Base-by-base conservation (phyloP, 2,888 invertebrate species). In the Drosophila barbarae region DNA sequence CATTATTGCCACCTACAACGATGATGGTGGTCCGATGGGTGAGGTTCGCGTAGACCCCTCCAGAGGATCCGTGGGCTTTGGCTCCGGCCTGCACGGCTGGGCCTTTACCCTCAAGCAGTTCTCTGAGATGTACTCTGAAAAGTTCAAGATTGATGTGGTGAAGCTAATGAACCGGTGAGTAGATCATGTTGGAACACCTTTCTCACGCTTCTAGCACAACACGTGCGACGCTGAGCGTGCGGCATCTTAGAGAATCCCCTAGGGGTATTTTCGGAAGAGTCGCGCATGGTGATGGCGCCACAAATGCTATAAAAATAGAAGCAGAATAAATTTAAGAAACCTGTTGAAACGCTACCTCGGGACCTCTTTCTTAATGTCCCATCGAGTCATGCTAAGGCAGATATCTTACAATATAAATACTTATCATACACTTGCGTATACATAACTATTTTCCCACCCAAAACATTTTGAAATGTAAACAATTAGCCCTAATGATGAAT, bases 81-180 rank as follows among this genome's bases (percentile, higher is more conserved):
- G 99, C 71, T 98, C 99, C 28, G 99, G 99, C 86, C 95, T 99
- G 72, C 99, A 99, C 90, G 99, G 99, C 74, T 99, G 99, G 99
- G 99, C 99, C 52, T 99, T 99, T 91, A 99, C 99, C 72, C 93
- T 99, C 77, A 99, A 99, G 92, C 99, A 99, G 92, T 99, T 99
- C 92, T 92, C 99, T 49, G 98, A 99, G 91, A 97, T 99, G 95
- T 99, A 99, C 89, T 95, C 98, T 34, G 96, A 96, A 89, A 99
- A 99, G 91, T 99, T 99, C 93, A 98, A 98, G 91, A 97, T 98
- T 77, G 97, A 98, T 90, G 94, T 95, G 52, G 95, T 95, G 79
- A 99, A 99, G 90, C 94, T 99, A 87, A 99, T 99, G 99, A 98
- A 96, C 92, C 92, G 94, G 89, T 89, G 71, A 87, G 89, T 84